phyloP scores from a whole-genome alignment of 2,888 invertebrate genomes.

The Leptopilina syphax region DNA sequence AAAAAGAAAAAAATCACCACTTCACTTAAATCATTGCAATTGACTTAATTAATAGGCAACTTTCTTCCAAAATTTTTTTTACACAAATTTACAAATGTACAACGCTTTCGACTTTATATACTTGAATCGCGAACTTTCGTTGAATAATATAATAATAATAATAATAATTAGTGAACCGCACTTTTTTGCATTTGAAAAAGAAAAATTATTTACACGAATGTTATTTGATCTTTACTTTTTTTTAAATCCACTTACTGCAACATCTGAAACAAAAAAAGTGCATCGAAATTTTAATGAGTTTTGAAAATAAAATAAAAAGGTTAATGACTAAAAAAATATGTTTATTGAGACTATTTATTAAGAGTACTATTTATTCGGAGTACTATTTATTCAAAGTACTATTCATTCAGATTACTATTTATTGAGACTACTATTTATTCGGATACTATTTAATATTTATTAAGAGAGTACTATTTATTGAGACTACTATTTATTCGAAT shows the following conservation, averaged over 20 bases:
- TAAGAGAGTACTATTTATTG: too few species aligned
- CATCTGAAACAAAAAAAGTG: not conserved
- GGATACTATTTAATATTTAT: too few species aligned
- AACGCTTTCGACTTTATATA: conserved; percentile 1
- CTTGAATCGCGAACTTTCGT: not conserved
- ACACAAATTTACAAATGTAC: conserved; percentile 39
- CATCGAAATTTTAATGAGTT: not conserved
- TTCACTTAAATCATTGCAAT: conserved; percentile 67
- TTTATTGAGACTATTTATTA: too few species aligned
- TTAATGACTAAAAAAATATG: not conserved
- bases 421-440: too few species aligned
- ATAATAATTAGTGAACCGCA: not conserved
- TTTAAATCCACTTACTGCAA: conserved; percentile 4
- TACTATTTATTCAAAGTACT: too few species aligned
- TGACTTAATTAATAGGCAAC: conserved; percentile 45
- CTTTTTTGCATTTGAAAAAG: not conserved
- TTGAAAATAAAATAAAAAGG: not conserved
- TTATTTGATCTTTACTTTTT: not conserved
- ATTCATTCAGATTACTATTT: too few species aligned
- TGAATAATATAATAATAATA: not conserved
- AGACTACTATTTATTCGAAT: too few species aligned
- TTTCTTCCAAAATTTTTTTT: conserved; percentile 10
- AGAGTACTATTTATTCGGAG: too few species aligned
- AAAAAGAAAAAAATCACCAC: conserved; percentile 51
- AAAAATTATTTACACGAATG: conserved; percentile 28